Percentiles rank a stretch among this genome's conserved stretches.
phyloP scores from a whole-genome alignment of 2,888 invertebrate species.

The Pseudoips prasinana region DNA sequence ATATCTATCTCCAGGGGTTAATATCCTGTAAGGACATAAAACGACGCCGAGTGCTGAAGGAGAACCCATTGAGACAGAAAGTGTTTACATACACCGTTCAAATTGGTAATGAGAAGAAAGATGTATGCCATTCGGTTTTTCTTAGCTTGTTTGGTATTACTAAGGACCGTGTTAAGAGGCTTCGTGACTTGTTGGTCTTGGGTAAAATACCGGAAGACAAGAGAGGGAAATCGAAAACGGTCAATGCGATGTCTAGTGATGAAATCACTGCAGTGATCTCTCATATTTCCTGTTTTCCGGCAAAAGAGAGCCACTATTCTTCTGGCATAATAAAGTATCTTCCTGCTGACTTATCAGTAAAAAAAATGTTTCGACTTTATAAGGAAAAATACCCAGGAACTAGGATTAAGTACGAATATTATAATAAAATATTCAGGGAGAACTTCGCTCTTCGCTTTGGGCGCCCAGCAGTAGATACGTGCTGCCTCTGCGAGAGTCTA shows the following conservation, averaged over 20 bases:
- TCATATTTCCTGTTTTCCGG: slow-evolving; percentile 2
- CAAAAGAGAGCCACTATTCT: slow-evolving; percentile 6
- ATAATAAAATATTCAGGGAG: slow-evolving; percentile 12
- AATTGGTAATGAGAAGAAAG: slow-evolving; percentile 7
- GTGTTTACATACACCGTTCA: slow-evolving; percentile 7
- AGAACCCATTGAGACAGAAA: slow-evolving; percentile 4
- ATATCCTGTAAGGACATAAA: slow-evolving; percentile 2
- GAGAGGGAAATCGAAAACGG: slow-evolving; percentile 8
- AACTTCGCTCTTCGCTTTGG: slow-evolving; percentile 13
- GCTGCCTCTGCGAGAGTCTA: slow-evolving; percentile 11
- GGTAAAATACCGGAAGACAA: slow-evolving; percentile 10
- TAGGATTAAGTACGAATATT: slow-evolving; percentile 11
- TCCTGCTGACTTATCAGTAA: slow-evolving; percentile 10
- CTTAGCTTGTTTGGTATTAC: slow-evolving; percentile 7
- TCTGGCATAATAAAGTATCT: slow-evolving; percentile 12
- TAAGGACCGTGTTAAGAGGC: slow-evolving; percentile 9
- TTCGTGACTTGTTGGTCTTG: slow-evolving; percentile 8
- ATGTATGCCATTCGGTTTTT: slow-evolving; percentile 5
- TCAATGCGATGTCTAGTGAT: slow-evolving; percentile 6
- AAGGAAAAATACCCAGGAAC: slow-evolving; percentile 9
- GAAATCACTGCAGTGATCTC: slow-evolving; percentile 6
- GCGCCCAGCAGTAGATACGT: slow-evolving; percentile 15
- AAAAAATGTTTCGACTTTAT: slow-evolving; percentile 9
- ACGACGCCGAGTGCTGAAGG: slow-evolving; percentile 2
- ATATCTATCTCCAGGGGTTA: slow-evolving; percentile 2